Percentiles rank a stretch among this genome's conserved stretches.
phyloP scores from a whole-genome alignment of 1,140 invertebrate genomes.

The Cherax destructor region DNA sequence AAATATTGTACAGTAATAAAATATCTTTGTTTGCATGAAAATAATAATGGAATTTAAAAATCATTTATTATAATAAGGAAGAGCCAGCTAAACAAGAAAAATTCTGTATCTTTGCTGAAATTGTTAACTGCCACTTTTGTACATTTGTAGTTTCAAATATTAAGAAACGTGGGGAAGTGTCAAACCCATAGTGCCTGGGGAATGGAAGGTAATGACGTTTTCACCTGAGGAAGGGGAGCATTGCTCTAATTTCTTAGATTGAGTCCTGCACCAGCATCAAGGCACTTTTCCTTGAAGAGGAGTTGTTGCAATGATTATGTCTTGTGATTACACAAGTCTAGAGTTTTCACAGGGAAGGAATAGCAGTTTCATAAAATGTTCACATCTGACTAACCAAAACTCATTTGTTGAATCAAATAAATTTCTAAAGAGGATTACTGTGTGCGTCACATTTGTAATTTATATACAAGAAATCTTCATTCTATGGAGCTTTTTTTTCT shows the following conservation, averaged over 20 bases:
- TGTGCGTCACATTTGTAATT: background rate
- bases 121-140: background rate
- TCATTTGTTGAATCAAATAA: no score
- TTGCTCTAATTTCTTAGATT: background rate
- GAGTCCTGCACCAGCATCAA: no score
- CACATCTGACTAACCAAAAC: background rate
- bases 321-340: background rate
- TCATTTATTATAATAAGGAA: background rate
- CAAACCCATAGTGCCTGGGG: background rate
- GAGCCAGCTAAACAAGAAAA: background rate
- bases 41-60: background rate
- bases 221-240: background rate
- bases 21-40: no score
- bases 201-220: background rate
- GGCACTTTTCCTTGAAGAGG: no score
- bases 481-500: background rate
- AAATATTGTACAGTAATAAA: no score
- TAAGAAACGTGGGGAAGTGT: background rate
- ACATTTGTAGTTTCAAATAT: background rate
- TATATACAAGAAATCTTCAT: background rate
- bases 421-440: background rate
- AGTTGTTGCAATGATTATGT: no score
- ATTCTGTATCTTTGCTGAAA: no score
- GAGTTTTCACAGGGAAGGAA: background rate
- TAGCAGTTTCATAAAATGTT: background rate